Evolutionary conservation across 1,140 invertebrate genomes (phyloP), one percentile per base, ranked within the genome.

Genomic region (Lethocerus indicus): DNA sequence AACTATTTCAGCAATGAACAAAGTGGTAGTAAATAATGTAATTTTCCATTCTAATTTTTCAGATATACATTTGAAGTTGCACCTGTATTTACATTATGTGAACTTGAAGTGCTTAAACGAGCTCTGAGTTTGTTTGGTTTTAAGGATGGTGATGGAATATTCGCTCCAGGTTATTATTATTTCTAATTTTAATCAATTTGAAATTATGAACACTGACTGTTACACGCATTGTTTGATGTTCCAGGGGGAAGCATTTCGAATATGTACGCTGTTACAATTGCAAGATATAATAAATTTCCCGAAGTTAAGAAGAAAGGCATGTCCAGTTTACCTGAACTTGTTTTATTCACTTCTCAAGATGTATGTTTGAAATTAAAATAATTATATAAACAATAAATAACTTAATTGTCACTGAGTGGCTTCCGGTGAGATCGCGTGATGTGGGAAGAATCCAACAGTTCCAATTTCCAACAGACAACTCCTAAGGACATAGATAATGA

Each of bases 181-280:
- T 16, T 36, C 2, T 7, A 3, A 36, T 36, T 3, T 36, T 16
- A n/a, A 47, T 32, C n/a, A 18, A 2, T 47, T 12, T 26, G 14
- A 46, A 46, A 2, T 16, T 42, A 12, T 35, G 32, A 35, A 35
- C 32, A 35, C 12, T n/a, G n/a, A n/a, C n/a, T n/a, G n/a, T n/a
- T n/a, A n/a, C n/a, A n/a, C n/a, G n/a, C n/a, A n/a, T n/a, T n/a
- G 16, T 43, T 49, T 21, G 18, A 27, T 46, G 26, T 48, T 57
- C 27, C 13, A 64, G 83, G 90, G 37, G 91, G 90, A 4, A 88
- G 87, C 49, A 72, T 89, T 1, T 81, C 88, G 0, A 92, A 93
- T 60, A 75, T 94, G 71, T 87, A 89, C 58, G 87, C 75, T 0
- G 70, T 94, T 49, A 73, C 83, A 2, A 60, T 84, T 14, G 89